These are phyloP conservation scores for Orthosia gracilis DNA, from an alignment of 2,888 invertebrate genomes.

Conservation along the genomic window DNA sequence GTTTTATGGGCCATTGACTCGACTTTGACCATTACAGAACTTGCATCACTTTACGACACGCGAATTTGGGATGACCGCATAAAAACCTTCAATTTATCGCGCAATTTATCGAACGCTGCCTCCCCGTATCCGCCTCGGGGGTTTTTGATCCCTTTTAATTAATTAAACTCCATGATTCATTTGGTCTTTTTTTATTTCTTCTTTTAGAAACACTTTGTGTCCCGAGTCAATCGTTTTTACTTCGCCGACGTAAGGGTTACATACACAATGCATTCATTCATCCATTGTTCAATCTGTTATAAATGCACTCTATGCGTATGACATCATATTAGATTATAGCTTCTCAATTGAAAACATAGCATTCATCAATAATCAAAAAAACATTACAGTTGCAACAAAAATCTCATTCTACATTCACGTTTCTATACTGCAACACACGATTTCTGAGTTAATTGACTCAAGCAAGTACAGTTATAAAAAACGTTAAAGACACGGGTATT, in stretches of 20 bases:
- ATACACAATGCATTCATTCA: slow-evolving; percentile 25
- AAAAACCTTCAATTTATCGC: slow-evolving; percentile 76
- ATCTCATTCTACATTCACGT: slow-evolving; percentile 20
- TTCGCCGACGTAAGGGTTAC: not conserved
- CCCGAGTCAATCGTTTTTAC: slow-evolving; percentile 24
- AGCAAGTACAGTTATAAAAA: slow-evolving; percentile 25
- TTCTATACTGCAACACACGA: slow-evolving; percentile 18
- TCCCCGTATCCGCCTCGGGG: slow-evolving; percentile 64
- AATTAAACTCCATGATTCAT: slow-evolving; percentile 62
- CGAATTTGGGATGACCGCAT: slow-evolving; percentile 74
- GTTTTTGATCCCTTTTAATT: slow-evolving; percentile 74
- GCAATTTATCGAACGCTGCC: slow-evolving; percentile 76
- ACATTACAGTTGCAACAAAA: slow-evolving; percentile 13
- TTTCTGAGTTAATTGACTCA: slow-evolving; percentile 29
- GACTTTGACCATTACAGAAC: slow-evolving; percentile 81
- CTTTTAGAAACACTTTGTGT: slow-evolving; percentile 32
- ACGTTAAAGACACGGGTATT: slow-evolving; percentile 8
- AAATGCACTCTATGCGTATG: slow-evolving; percentile 13
- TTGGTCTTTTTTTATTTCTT: slow-evolving; percentile 44
- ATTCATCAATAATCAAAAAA: not conserved
- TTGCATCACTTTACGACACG: slow-evolving; percentile 82
- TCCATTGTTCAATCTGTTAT: slow-evolving; percentile 21
- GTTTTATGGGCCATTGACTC: slow-evolving; percentile 83
- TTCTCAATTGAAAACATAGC: slow-evolving; percentile 13
- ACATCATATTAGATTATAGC: slow-evolving; percentile 14